Base-by-base conservation (phyloP, 2,797 vertebrate genomes). In the Phoxinus dragarum region DNA sequence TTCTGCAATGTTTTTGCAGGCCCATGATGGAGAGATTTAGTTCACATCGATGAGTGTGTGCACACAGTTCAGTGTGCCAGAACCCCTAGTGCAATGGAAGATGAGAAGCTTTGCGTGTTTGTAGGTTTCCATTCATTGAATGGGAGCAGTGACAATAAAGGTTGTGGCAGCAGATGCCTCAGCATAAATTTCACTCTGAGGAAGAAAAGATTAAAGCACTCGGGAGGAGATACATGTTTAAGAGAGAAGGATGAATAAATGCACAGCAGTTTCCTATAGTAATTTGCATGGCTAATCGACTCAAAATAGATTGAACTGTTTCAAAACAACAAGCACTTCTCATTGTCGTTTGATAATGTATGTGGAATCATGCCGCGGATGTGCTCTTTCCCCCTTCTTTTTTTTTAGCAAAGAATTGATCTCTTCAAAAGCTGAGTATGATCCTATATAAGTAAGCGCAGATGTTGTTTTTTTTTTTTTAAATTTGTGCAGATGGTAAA, bases 161-260 rank as follows among this genome's bases (percentile, higher is more conserved):
- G 36, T 52, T 84, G 66, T 71, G 47, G 86, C 82, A 78, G 90
- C 91, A 93, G 92, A 93, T 93, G 91, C 89, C 91, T 91, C 64
- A 82, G 75, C 88, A 89, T 90, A 89, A 90, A 92, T 92, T 69
- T 91, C 64, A 82, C 44, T 68, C 56, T 68, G 72, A 66, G 34
- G 68, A 88, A 83, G 77, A 49, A 84, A 78, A 68, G 71, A 86
- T 89, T 84, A 88, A 87, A 88, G 88, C 56, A 90, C 90, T 85
- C 38, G 34, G 84, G 89, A 86, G 84, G 85, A 89, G 69, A 79
- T 71, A 73, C 52, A 67, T 47, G 47, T 72, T 85, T 42, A 44
- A n/a, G 40, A 64, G 49, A 74, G 36, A 64, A 61, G 10, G 67
- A 73, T 78, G 44, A 82, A 80, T 54, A 83, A 83, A 81, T 67